These are phyloP conservation scores for Drosophila nannoptera DNA, from an alignment of 1,140 invertebrate genomes.

Conservation along the genomic window DNA sequence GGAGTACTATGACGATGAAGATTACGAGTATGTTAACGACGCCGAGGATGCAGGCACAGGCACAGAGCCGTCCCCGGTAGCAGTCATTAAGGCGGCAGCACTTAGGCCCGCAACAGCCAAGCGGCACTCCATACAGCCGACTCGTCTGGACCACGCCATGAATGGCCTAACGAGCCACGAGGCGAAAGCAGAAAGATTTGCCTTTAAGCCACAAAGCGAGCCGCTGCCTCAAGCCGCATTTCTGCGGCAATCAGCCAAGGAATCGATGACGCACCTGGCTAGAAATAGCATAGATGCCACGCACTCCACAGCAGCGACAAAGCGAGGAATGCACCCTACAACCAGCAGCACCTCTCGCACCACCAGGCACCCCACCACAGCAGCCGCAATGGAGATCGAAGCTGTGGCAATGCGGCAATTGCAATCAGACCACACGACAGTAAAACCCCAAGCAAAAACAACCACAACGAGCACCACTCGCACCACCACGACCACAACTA, in stretches of 20 bases:
- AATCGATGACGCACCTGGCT: constrained; percentile 2
- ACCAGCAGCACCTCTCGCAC: background rate
- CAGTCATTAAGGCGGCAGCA: constrained; percentile 56
- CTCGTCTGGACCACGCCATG: background rate
- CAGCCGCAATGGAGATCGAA: constrained; percentile 6
- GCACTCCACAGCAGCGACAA: background rate
- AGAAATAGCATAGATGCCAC: too few species aligned
- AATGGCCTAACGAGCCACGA: constrained; percentile 52
- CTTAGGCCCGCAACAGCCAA: constrained; percentile 21
- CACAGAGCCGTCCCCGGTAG: constrained; percentile 16
- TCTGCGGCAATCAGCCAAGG: constrained; percentile 24
- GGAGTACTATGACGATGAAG: constrained; percentile 58
- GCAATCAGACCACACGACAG: constrained; percentile 1
- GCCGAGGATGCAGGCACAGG: constrained; percentile 4
- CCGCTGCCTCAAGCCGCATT: constrained; percentile 19
- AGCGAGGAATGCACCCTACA: background rate
- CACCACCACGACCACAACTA: background rate
- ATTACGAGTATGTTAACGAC: constrained; percentile 47
- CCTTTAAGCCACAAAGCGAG: constrained; percentile 29
- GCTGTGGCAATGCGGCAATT: background rate
- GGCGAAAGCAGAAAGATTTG: constrained; percentile 33
- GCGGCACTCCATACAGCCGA: constrained; percentile 25
- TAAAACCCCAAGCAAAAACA: constrained; percentile 8
- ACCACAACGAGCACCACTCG: constrained; percentile 1
- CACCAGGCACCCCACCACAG: constrained; percentile 5